These are phyloP conservation scores for Megaptera novaeangliae DNA, from an alignment of 2,113 vertebrate genomes.

Conservation along the genomic window DNA sequence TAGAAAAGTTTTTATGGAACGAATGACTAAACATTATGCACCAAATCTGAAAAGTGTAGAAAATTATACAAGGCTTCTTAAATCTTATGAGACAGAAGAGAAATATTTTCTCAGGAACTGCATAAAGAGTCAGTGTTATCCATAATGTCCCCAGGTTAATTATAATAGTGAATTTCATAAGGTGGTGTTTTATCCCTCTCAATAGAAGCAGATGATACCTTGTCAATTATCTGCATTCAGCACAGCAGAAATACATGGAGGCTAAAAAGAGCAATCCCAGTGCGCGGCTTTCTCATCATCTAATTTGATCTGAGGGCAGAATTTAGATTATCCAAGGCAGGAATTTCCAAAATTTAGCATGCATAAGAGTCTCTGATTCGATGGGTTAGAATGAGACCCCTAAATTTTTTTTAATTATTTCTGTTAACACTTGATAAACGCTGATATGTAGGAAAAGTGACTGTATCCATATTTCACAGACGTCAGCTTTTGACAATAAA, in stretches of 20 bases:
- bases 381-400: neutral
- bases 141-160: neutral
- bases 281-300: neutral
- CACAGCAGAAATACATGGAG: neutral
- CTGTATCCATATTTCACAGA: neutral
- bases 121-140: neutral
- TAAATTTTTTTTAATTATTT: neutral
- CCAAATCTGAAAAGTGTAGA: neutral
- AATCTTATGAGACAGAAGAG: neutral
- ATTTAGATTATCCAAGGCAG: neutral
- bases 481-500: neutral
- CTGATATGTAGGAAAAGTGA: neutral
- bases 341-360: neutral
- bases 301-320: neutral
- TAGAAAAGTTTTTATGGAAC: neutral
- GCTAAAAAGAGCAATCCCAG: neutral
- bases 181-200: neutral
- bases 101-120: neutral
- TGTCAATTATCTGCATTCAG: neutral
- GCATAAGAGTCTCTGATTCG: neutral
- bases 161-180: neutral
- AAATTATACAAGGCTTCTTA: neutral
- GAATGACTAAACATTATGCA: neutral
- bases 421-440: conserved; percentile 10
- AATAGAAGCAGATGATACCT: neutral